phyloP scores from a whole-genome alignment of 2,797 vertebrate genomes.

The Helicolenus hilgendorfi region DNA sequence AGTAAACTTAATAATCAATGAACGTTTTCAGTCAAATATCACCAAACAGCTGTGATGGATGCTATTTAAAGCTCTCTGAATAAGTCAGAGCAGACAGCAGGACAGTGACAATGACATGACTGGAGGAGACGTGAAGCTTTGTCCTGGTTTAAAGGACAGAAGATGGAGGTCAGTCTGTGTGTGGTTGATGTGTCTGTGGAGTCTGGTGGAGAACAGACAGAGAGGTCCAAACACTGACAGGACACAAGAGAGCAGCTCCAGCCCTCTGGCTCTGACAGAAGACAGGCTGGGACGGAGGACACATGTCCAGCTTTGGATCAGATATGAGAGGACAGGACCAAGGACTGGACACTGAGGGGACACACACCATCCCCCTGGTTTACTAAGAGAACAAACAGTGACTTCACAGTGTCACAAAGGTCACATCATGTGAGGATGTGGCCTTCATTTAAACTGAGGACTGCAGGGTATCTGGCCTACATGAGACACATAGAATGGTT shows the following conservation, averaged over 20 bases:
- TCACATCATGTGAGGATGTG: slow-evolving; percentile 9
- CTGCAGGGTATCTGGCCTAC: background rate
- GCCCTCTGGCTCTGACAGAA: slow-evolving; percentile 4
- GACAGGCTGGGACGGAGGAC: slow-evolving; percentile 24
- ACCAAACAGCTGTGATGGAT: slow-evolving; percentile 4
- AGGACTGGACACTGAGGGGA: slow-evolving; percentile 14
- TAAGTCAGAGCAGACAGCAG: background rate
- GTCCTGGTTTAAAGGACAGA: slow-evolving; percentile 10
- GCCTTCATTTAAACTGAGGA: slow-evolving; percentile 19
- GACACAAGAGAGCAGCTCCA: slow-evolving; percentile 22
- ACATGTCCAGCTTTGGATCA: slow-evolving; percentile 27
- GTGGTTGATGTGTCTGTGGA: slow-evolving; percentile 9
- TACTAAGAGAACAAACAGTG: slow-evolving; percentile 9
- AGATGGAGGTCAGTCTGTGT: slow-evolving; percentile 18
- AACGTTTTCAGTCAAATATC: background rate
- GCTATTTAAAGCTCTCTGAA: slow-evolving; percentile 2
- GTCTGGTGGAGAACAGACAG: background rate
- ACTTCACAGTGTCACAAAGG: background rate
- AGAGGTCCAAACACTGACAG: background rate
- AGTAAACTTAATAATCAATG: background rate
- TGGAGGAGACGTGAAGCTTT: slow-evolving; percentile 7
- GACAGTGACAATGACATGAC: background rate
- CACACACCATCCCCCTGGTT: background rate
- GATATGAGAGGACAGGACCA: background rate
- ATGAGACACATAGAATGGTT: background rate